Evolutionary conservation across 2,113 vertebrate genomes (phyloP), one percentile per base, ranked within the genome.

Genomic region (Aptenodytes forsteri): DNA sequence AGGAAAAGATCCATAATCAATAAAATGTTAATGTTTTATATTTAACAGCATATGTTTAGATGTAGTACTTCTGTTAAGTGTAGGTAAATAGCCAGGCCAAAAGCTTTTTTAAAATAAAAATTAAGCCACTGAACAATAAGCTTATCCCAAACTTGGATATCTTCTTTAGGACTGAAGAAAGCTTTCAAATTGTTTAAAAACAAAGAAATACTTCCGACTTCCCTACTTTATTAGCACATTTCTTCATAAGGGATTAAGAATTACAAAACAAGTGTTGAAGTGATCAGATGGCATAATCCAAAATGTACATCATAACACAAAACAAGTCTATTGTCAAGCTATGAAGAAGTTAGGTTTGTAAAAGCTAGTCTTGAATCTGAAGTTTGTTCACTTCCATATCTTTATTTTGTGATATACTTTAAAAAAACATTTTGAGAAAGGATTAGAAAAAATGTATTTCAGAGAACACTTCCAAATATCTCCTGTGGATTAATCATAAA

Each of bases 401-500:
- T 77, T 81, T 67, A 32, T 66, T 69, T 84, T 56, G 26, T 32
- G 0, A 30, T 56, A 26, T 17, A 58, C 8, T 71, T 93, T 14
- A 13, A 62, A 73, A 87, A 87, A 86, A 69, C 16, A 32, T 15
- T 83, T 87, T 20, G 61, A 95, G 73, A 82, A 81, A 92, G 34
- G 50, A 91, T 79, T 92, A 54, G 42, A 25, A 81, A 90, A 87
- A 94, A 78, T 13, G 32, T 54, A 71, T 70, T 95, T 94, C 22
- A 50, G 84, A 85, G 61, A 82, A 89, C 17, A 83, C 61, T 96
- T 96, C 10, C 38, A 77, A 71, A 91, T 72, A 82, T 72, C 69
- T 91, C 80, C 27, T 54, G 44, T 87, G 83, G 91, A 93, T 97
- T 96, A 95, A 85, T 95, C 47, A 92, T 94, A 76, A 97, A 97